phyloP scores from a whole-genome alignment of 2,797 vertebrate genomes.

The Acanthopagrus latus region DNA sequence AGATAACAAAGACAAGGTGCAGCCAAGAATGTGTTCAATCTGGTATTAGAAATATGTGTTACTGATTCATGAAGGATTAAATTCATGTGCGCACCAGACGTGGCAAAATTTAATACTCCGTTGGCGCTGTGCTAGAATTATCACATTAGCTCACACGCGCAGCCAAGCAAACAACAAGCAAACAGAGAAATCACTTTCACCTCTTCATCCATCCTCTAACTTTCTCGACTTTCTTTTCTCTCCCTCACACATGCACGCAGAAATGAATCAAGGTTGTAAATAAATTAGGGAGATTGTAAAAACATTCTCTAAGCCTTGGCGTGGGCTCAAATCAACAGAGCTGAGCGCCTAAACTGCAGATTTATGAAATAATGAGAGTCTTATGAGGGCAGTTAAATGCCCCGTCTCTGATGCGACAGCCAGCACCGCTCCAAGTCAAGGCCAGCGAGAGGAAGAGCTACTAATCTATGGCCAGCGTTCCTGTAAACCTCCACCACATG shows the following conservation, averaged over 20 bases:
- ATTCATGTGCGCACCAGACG: constrained; percentile 59
- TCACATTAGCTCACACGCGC: constrained; percentile 32
- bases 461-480: constrained; percentile 60
- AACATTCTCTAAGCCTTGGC: constrained; percentile 66
- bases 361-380: constrained; percentile 81
- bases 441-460: constrained; percentile 56
- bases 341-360: constrained; percentile 61
- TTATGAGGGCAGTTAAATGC: constrained; percentile 67
- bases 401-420: constrained; percentile 69
- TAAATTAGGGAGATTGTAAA: constrained; percentile 68
- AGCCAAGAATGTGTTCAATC: constrained; percentile 62
- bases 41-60: constrained; percentile 38
- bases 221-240: neutral
- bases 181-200: constrained; percentile 2
- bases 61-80: constrained; percentile 40
- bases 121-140: constrained; percentile 29
- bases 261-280: constrained; percentile 60
- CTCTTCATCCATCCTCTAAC: neutral
- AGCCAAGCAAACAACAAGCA: constrained; percentile 24
- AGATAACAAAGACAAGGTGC: constrained; percentile 31
- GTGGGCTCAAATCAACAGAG: constrained; percentile 65
- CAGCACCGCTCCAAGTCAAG: constrained; percentile 60
- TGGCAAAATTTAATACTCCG: constrained; percentile 32
- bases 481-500: constrained; percentile 54
- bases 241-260: neutral